phyloP scores from a whole-genome alignment of 2,797 vertebrate species.

The Eulemur rubriventer region DNA sequence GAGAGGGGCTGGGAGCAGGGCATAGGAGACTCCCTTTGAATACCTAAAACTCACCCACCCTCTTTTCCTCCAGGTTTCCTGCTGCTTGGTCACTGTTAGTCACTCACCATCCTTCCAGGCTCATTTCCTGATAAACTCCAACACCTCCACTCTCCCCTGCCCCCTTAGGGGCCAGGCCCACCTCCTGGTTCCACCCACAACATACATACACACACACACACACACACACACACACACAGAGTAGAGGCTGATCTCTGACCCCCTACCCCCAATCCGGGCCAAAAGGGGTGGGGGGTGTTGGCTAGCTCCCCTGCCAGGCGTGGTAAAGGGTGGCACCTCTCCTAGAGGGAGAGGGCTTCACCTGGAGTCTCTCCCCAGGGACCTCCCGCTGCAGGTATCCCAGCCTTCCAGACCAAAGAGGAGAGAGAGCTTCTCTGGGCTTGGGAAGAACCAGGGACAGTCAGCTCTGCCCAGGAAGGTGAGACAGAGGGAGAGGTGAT shows the following conservation, averaged over 20 bases:
- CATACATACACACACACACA: neutral
- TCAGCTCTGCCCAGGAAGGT: neutral
- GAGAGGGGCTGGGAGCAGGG: neutral
- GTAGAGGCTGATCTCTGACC: neutral
- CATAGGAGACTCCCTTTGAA: neutral
- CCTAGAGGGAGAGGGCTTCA: neutral
- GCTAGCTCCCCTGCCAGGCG: neutral
- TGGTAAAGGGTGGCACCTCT: neutral
- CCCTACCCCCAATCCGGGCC: rapidly evolving
- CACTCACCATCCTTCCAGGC: neutral
- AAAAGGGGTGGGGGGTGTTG: neutral
- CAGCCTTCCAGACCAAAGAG: neutral
- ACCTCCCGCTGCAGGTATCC: neutral
- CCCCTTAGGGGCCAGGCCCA: neutral
- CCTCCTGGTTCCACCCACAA: neutral
- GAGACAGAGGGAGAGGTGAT: neutral
- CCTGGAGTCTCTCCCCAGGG: neutral
- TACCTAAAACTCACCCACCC: neutral
- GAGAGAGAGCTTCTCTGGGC: neutral
- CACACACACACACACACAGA: neutral
- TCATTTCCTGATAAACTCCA: neutral
- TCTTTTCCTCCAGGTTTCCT: neutral
- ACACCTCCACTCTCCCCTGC: neutral
- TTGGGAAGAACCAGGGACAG: neutral
- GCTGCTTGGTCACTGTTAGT: neutral